These are phyloP conservation scores for Cremastinae sp. DNA, from an alignment of 2,888 invertebrate genomes.

Conservation along the genomic window DNA sequence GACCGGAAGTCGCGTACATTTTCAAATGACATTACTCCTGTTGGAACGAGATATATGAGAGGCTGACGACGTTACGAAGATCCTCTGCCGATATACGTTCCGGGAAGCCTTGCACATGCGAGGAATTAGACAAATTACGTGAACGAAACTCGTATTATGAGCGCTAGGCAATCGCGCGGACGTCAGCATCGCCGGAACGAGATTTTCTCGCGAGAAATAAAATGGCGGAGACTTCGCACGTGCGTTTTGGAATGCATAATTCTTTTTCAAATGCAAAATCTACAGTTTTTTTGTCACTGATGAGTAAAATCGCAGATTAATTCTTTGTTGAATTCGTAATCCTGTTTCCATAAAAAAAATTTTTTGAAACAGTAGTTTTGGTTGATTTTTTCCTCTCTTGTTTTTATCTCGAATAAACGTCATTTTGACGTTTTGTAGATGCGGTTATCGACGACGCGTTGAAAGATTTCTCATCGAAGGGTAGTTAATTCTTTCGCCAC, in stretches of 20 bases:
- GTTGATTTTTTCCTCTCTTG: too few relatives aligned
- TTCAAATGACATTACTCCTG: constrained; percentile 26
- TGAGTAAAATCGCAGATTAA: too few relatives aligned
- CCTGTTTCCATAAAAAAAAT: constrained; percentile 2
- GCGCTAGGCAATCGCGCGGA: neutral
- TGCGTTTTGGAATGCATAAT: neutral
- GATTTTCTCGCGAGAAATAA: neutral
- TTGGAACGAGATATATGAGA: constrained; percentile 6
- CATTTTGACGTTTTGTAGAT: too few relatives aligned
- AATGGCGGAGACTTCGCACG: constrained; percentile 7
- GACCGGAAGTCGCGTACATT: constrained; percentile 2
- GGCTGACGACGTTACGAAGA: constrained; percentile 4
- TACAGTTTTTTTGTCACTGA: too few relatives aligned
- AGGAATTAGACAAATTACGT: constrained; percentile 43
- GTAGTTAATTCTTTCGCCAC: neutral
- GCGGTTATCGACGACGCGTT: neutral
- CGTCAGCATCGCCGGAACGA: constrained; percentile 9
- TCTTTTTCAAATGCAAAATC: too few relatives aligned
- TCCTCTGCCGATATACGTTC: neutral
- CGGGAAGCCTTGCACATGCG: constrained; percentile 29
- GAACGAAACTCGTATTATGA: constrained; percentile 17
- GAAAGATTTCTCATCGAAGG: neutral
- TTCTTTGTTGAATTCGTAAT: too few relatives aligned
- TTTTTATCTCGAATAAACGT: too few relatives aligned
- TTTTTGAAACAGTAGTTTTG: too few relatives aligned